A percentile compares a stretch with the other conserved stretches of the same genome.
phyloP scores from a whole-genome alignment of 1,140 invertebrate genomes.

The Euwallacea similis region DNA sequence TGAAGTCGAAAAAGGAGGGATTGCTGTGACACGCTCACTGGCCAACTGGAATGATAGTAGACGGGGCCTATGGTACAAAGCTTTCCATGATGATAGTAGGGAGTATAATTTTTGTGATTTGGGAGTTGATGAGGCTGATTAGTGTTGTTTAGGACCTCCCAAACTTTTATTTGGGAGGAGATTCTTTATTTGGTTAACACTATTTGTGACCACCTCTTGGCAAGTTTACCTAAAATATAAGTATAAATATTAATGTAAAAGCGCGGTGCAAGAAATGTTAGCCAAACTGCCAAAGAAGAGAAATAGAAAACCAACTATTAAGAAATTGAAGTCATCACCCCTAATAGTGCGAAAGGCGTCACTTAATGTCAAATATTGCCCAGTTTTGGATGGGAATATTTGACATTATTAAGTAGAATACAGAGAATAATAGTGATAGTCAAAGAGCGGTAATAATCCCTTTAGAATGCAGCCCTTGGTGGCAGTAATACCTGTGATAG shows the following conservation, averaged over 20 bases:
- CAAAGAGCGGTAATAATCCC: conserved; percentile 28
- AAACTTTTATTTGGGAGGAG: no score
- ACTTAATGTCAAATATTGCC: neutral
- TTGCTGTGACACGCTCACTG: no score
- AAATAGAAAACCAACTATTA: conserved; percentile 23
- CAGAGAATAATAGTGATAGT: neutral
- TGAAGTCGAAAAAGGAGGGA: no score
- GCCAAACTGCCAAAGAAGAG: conserved; percentile 35
- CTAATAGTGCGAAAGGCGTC: conserved; percentile 30
- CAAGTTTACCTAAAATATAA: no score
- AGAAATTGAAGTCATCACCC: conserved; percentile 16
- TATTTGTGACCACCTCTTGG: no score
- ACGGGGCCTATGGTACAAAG: no score
- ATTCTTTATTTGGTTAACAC: no score
- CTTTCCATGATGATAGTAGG: no score
- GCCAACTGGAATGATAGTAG: no score
- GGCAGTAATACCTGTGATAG: conserved; percentile 83
- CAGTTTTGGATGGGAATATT: neutral
- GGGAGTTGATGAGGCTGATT: no score
- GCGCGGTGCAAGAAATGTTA: conserved; percentile 36
- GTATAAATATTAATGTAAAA: conserved; percentile 19
- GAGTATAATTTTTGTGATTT: no score
- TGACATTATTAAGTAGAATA: neutral
- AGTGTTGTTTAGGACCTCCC: no score
- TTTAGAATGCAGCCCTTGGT: conserved; percentile 53